Evolutionary conservation across 1,140 invertebrate species (phyloP), one percentile per base, ranked within the genome.

Genomic region (Nomia melanderi): DNA sequence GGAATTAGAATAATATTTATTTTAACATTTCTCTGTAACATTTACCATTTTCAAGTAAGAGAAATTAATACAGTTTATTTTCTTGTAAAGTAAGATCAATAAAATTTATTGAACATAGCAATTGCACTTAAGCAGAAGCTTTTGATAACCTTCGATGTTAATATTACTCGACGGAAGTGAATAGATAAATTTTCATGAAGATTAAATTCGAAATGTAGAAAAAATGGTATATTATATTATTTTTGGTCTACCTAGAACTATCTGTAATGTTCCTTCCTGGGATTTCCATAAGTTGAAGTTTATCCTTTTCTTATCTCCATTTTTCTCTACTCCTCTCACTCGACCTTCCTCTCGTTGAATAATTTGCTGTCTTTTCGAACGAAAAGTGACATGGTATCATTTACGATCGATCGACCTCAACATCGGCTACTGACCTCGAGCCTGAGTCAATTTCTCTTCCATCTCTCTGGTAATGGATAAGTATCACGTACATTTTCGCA

Each of bases 351-450:
- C 17, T 1, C 36, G 27, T 2, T n/a, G 0, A 17, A n/a, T n/a
- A n/a, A n/a, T 20, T 60, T 23, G 17, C 67, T 63, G 47, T 14
- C 23, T 77, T 12, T 6, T 29, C 20, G 56, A 66, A 41, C 33
- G 12, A 44, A 27, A 59, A 54, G 1, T 31, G 39, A 78, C 9
- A 7, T 25, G 27, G 17, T 9, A 53, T n/a, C n/a, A n/a, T 25
- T 50, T 8, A n/a, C n/a, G 20, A n/a, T 50, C 20, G 8, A 12
- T 5, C 41, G 41, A 44, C 41, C 17, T 14, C 41, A 17, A 23
- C 17, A 17, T 44, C 27, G 39, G 4, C 6, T 25, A 20, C 8
- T 7, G 14, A n/a, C 12, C n/a, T 56, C 39, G 59, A 25, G 6
- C n/a, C 0, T 17, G 1, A 12, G 29, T 41, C 20, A n/a, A 23